Evolutionary conservation across 2,797 vertebrate species (phyloP).

Genomic region (Benthosema pterotum): DNA sequence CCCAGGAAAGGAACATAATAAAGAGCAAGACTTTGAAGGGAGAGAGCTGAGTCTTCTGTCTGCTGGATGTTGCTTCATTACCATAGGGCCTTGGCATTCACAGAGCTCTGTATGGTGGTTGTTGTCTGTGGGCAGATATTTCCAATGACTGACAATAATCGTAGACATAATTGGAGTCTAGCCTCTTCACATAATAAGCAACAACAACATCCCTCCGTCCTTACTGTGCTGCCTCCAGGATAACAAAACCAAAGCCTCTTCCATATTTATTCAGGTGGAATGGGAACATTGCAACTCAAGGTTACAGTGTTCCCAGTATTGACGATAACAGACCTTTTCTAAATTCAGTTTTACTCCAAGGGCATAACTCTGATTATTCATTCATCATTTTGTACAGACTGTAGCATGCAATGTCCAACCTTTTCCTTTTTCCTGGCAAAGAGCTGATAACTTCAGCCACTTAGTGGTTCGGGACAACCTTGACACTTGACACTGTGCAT

Average conservation of each 20-base stretch:
- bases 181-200: constrained; percentile 8
- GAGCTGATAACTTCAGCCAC: too few species aligned
- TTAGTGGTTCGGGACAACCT: too few species aligned
- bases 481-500: too few species aligned
- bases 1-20: constrained; percentile 24
- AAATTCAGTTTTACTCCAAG: constrained; percentile 25
- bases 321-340: constrained; percentile 31
- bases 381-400: constrained; percentile 34
- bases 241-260: constrained; percentile 20
- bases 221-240: constrained; percentile 10
- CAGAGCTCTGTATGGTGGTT: not conserved
- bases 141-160: constrained; percentile 3
- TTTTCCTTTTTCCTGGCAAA: constrained; percentile 13
- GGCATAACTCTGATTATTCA: constrained; percentile 37
- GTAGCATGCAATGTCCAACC: constrained; percentile 31
- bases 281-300: constrained; percentile 2
- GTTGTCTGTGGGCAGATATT: not conserved
- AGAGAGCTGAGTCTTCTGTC: constrained; percentile 10
- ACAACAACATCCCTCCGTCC: not conserved
- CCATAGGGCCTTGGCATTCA: not conserved
- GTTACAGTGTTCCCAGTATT: not conserved
- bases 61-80: constrained; percentile 2
- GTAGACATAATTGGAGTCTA: constrained; percentile 3
- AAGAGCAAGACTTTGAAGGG: constrained; percentile 12
- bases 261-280: constrained; percentile 16